Evolutionary conservation across 1,140 invertebrate genomes (phyloP).

Genomic region (Drosophila tropicalis): DNA sequence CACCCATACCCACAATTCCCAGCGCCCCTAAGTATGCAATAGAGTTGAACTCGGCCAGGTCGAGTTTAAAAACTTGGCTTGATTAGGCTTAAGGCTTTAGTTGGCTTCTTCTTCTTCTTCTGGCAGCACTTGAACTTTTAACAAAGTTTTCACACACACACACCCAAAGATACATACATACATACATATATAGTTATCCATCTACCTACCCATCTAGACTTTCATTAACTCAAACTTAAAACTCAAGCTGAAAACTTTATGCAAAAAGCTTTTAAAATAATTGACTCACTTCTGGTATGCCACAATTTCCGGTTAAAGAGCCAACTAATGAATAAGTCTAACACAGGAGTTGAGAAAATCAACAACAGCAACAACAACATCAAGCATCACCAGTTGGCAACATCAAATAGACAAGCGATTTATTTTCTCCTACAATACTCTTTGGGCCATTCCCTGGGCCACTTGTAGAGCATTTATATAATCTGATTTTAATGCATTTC

Average conservation of each 20-base stretch:
- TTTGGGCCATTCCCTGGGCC: constrained; percentile 32
- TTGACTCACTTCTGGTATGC: constrained; percentile 78
- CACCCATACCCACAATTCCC: constrained; percentile 39
- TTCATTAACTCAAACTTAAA: constrained; percentile 68
- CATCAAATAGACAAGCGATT: constrained; percentile 25
- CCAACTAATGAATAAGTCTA: constrained; percentile 72
- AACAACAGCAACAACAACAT: constrained; percentile 15
- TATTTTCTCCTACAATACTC: constrained; percentile 13
- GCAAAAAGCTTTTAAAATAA: constrained; percentile 82
- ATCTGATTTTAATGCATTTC: constrained; percentile 68
- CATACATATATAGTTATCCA: constrained; percentile 12
- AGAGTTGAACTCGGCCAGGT: constrained; percentile 28
- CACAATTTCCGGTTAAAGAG: constrained; percentile 79
- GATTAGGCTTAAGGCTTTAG: constrained; percentile 29
- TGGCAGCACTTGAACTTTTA: constrained; percentile 44
- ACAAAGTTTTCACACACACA: constrained; percentile 34
- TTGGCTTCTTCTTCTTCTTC: constrained; percentile 52
- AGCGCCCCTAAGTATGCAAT: constrained; percentile 59
- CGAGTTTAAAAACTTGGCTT: constrained; percentile 35
- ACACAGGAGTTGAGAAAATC: constrained; percentile 10
- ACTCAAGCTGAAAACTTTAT: constrained; percentile 66
- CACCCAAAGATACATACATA: background rate
- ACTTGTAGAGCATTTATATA: constrained; percentile 67
- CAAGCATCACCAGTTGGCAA: background rate
- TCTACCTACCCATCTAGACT: constrained; percentile 25